Conservation (phyloP, 2,888 invertebrate genomes). For the Hypena proboscidalis region DNA sequence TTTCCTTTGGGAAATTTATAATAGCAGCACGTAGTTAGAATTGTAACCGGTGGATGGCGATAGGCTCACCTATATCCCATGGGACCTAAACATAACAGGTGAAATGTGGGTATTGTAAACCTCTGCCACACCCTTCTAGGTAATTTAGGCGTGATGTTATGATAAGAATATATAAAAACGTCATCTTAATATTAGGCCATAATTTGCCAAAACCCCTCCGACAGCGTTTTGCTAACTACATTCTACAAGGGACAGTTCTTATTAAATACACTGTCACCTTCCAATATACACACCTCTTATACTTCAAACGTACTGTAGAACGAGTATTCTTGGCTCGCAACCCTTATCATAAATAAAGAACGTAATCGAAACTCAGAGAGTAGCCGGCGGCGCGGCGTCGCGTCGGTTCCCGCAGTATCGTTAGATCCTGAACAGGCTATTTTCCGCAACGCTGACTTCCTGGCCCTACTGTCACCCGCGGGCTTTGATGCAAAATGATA, state of each 20-base stretch:
- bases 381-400: conserved; percentile 19
- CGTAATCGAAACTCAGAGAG: conserved; percentile 31
- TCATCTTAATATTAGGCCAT: too few relatives aligned
- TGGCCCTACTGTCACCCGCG: conserved; percentile 41
- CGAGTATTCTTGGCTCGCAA: conserved; percentile 19
- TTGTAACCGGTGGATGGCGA: too few relatives aligned
- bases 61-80: too few relatives aligned
- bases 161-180: too few relatives aligned
- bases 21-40: too few relatives aligned
- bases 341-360: conserved; percentile 30
- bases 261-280: conserved; percentile 1
- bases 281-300: conserved; percentile 5
- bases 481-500: conserved; percentile 55
- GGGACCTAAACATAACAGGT: too few relatives aligned
- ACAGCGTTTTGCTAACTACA: background rate
- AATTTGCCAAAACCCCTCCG: too few relatives aligned
- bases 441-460: conserved; percentile 57
- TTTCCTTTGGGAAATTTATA: too few relatives aligned
- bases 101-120: too few relatives aligned
- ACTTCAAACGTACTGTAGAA: conserved; percentile 9
- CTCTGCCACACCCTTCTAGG: too few relatives aligned
- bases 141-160: too few relatives aligned
- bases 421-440: conserved; percentile 51
- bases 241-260: conserved; percentile 1
- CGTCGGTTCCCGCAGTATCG: conserved; percentile 33